Base-by-base conservation (phyloP, 2,797 vertebrate genomes). In the Botia kubotai region DNA sequence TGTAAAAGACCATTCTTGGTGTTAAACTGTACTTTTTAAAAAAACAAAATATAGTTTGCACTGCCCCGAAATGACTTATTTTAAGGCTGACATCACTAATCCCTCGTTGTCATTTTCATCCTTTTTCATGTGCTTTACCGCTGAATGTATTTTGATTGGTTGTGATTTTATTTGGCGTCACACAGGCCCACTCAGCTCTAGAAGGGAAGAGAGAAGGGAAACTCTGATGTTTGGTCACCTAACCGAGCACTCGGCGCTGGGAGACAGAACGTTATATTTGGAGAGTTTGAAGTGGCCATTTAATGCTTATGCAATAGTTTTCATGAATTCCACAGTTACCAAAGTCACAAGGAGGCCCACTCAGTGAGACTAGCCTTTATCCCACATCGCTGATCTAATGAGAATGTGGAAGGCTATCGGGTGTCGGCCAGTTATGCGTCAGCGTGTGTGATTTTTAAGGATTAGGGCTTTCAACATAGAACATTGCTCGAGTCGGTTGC, bases 301-400 rank as follows among this genome's bases (percentile, higher is more conserved):
- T 76, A 46, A 77, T 69, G 82, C 75, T 83, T 83, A 73, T 17
- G 72, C 77, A 86, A 83, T 63, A 13, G 14, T 79, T 82, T 85
- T 70, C 26, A 57, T 57, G 72, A 48, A 46, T 29, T 36, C 72
- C 57, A 48, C 43, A 68, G 74, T 63, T 46, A 60, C 39, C 66
- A 67, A 77, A 55, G 73, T 68, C 57, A 77, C 66, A 78, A 53
- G n/a, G 21, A 68, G 80, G 79, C 23, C 50, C 23, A 39, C 43
- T 8, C 50, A 46, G 73, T 58, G 39, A 39, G 17, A 33, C 6
- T 14, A 58, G 26, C 13, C 50, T 62, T 55, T 48, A 60, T 33
- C 21, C 63, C 48, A 50, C 50, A 52, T 75, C 11, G n/a, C 79
- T 62, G 53, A 72, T 71, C 39, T 62, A 65, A 77, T 75, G n/a